Evolutionary conservation across 2,797 vertebrate genomes (phyloP).

Genomic region (Cichlasoma orientale): DNA sequence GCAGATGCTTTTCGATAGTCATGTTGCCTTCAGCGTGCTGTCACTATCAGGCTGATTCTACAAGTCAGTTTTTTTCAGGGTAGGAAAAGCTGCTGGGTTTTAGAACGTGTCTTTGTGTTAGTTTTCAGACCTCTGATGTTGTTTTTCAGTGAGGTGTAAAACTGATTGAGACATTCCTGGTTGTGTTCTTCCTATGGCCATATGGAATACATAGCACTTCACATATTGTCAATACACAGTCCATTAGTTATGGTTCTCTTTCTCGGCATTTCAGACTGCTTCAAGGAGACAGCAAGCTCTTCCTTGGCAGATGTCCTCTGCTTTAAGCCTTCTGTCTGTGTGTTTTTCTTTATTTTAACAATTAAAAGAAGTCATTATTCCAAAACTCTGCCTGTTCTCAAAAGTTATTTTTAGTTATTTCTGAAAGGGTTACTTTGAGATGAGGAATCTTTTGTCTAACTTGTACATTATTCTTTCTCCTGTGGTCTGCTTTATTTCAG

Average conservation of each 20-base stretch:
- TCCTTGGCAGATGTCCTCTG: slow-evolving; percentile 11
- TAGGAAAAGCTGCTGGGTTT: background rate
- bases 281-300: slow-evolving; percentile 11
- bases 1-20: slow-evolving; percentile 47
- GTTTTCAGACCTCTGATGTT: background rate
- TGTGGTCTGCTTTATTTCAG: slow-evolving; percentile 15
- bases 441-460: background rate
- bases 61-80: background rate
- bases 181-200: slow-evolving; percentile 29
- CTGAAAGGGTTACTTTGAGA: slow-evolving; percentile 3
- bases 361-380: background rate
- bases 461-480: background rate
- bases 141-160: slow-evolving; percentile 29
- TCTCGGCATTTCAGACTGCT: slow-evolving; percentile 38
- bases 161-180: slow-evolving; percentile 43
- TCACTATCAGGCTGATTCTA: slow-evolving; percentile 32
- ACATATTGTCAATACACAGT: slow-evolving; percentile 56
- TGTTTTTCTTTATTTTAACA: slow-evolving; percentile 4
- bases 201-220: slow-evolving; percentile 51
- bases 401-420: background rate
- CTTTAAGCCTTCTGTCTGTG: background rate
- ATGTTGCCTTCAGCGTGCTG: slow-evolving; percentile 39
- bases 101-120: slow-evolving; percentile 4
- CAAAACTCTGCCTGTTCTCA: background rate
- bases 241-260: slow-evolving; percentile 51